Evolutionary conservation across 1,140 invertebrate genomes (phyloP).

Genomic region (Centruroides sculpturatus): DNA sequence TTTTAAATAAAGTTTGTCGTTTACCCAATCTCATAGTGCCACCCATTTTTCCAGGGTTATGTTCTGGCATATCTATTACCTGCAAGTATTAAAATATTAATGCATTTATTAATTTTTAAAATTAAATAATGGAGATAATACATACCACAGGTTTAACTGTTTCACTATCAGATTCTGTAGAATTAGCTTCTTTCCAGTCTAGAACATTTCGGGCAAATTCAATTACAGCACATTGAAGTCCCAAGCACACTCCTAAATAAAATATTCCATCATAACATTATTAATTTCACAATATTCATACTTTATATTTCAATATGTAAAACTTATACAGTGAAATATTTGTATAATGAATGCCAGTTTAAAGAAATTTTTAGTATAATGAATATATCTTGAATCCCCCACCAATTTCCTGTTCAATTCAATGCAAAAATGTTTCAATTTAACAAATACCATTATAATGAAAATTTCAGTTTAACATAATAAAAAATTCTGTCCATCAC

Average conservation of each 20-base stretch:
- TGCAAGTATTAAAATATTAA: slow-evolving; percentile 17
- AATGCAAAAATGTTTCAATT: too few relatives aligned
- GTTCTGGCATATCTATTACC: slow-evolving; percentile 98
- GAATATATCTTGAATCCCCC: too few relatives aligned
- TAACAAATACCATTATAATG: too few relatives aligned
- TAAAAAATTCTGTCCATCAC: too few relatives aligned
- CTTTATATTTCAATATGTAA: too few relatives aligned
- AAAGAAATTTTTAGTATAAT: too few relatives aligned
- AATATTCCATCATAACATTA: background rate
- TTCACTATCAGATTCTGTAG: slow-evolving; percentile 65
- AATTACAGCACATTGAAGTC: slow-evolving; percentile 90
- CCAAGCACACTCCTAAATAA: slow-evolving; percentile 69
- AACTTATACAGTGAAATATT: too few relatives aligned
- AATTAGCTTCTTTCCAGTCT: slow-evolving; percentile 55
- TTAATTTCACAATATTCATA: too few relatives aligned
- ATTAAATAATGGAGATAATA: background rate
- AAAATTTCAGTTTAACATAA: too few relatives aligned
- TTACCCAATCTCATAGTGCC: slow-evolving; percentile 97
- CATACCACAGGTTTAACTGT: slow-evolving; percentile 52
- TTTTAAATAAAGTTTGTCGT: slow-evolving; percentile 64
- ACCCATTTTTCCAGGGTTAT: slow-evolving; percentile 80
- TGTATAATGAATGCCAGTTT: too few relatives aligned
- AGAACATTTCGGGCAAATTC: slow-evolving; percentile 87
- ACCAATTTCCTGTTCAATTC: too few relatives aligned
- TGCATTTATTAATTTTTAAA: too few relatives aligned